Evolutionary conservation across 2,888 invertebrate genomes (phyloP).

Genomic region (Heteropelma amictum): DNA sequence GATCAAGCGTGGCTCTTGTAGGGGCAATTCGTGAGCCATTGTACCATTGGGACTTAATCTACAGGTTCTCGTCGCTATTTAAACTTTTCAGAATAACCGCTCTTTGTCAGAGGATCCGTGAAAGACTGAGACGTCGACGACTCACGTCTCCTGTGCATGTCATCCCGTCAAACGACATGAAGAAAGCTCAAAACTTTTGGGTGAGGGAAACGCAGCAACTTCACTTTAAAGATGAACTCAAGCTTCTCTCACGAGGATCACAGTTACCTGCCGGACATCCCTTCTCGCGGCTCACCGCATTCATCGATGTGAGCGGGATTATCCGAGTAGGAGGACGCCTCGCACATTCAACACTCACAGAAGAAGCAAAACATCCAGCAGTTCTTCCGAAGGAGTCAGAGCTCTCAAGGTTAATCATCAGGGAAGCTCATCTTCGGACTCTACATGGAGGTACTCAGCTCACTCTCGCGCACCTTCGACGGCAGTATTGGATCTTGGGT

Average conservation of each 20-base stretch:
- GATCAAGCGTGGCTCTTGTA: not conserved
- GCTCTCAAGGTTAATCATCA: not conserved
- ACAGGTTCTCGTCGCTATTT: not conserved
- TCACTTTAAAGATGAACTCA: no score
- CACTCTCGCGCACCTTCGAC: conserved; percentile 10
- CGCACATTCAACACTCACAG: not conserved
- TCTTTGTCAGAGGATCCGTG: not conserved
- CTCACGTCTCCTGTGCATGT: not conserved
- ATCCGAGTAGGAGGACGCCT: no score
- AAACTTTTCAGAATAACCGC: not conserved
- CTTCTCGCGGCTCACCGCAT: no score
- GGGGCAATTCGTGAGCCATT: not conserved
- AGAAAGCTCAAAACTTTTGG: no score
- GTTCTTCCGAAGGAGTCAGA: not conserved
- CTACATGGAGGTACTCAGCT: conserved; percentile 34
- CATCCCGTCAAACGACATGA: no score
- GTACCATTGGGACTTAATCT: not conserved
- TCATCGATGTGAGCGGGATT: no score
- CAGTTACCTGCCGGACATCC: no score
- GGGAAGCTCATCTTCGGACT: not conserved
- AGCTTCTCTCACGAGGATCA: no score
- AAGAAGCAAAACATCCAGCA: not conserved
- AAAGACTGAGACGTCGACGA: not conserved
- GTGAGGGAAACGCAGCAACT: no score
- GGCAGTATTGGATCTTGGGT: conserved; percentile 21